Conservation (phyloP, 1,140 invertebrate species). For the Sarcophaga bullata region DNA sequence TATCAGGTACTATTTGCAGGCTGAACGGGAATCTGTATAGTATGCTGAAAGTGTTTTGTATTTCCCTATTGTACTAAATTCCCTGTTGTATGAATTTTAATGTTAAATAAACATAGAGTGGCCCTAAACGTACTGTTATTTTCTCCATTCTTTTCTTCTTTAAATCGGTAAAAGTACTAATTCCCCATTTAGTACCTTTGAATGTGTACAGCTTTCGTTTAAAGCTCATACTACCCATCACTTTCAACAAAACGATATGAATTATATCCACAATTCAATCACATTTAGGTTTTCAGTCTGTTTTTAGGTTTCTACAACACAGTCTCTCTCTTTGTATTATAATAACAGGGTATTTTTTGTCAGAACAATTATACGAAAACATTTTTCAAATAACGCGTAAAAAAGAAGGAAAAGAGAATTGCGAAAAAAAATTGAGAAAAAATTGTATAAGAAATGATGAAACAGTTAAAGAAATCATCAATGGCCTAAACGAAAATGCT, state of each 20-base stretch:
- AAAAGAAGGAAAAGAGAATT: neutral
- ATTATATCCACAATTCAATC: slow-evolving; percentile 11
- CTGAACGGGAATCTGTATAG: too few relatives aligned
- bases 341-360: slow-evolving; percentile 45
- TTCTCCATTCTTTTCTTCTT: too few relatives aligned
- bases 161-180: neutral
- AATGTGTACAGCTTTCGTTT: too few relatives aligned
- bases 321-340: slow-evolving; percentile 24
- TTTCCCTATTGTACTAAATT: too few relatives aligned
- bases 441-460: neutral
- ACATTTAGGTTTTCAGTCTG: slow-evolving; percentile 11
- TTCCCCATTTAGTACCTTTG: neutral
- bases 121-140: too few relatives aligned
- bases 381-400: slow-evolving; percentile 33
- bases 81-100: too few relatives aligned
- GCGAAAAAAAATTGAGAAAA: too few relatives aligned
- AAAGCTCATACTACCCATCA: neutral
- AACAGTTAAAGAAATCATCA: slow-evolving; percentile 44
- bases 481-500: slow-evolving; percentile 66
- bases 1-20: too few relatives aligned
- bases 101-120: too few relatives aligned
- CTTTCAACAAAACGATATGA: neutral
- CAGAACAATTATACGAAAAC: slow-evolving; percentile 37
- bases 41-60: too few relatives aligned
- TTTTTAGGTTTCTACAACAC: neutral